These are phyloP conservation scores for Nysson spinosus DNA, from an alignment of 2,888 invertebrate species.

Conservation along the genomic window DNA sequence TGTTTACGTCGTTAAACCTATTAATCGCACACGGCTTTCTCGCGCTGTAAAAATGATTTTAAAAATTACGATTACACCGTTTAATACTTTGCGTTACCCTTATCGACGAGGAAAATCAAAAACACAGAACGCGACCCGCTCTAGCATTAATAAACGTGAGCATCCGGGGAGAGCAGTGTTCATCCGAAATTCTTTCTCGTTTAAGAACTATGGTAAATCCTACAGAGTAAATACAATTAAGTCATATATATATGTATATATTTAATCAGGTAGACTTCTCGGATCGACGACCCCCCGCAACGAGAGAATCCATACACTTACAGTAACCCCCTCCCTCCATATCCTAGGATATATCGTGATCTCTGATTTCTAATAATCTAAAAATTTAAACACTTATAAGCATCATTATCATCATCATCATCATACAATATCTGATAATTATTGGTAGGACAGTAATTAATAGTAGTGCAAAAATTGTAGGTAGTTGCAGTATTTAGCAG, in stretches of 20 bases:
- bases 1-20: too few species aligned
- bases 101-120: constrained; percentile 57
- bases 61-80: constrained; percentile 51
- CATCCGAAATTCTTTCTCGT: constrained; percentile 64
- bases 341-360: constrained; percentile 64
- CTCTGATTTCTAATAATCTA: constrained; percentile 71
- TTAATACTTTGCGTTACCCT: constrained; percentile 56
- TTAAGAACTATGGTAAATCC: constrained; percentile 73
- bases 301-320: constrained; percentile 54
- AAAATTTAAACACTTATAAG: constrained; percentile 69
- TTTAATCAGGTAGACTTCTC: constrained; percentile 77
- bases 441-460: constrained; percentile 30
- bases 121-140: constrained; percentile 69
- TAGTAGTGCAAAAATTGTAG: constrained; percentile 54
- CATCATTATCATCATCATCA: constrained; percentile 56
- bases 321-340: constrained; percentile 62
- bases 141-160: constrained; percentile 69
- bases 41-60: too few species aligned
- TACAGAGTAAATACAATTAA: constrained; percentile 77
- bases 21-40: too few species aligned
- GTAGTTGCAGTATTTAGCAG: constrained; percentile 53
- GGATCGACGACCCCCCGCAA: constrained; percentile 72
- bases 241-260: constrained; percentile 76
- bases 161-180: constrained; percentile 69
- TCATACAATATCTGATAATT: constrained; percentile 63